Evolutionary conservation across 2,888 invertebrate genomes (phyloP).

Genomic region (Eumacrocentrus americanus): DNA sequence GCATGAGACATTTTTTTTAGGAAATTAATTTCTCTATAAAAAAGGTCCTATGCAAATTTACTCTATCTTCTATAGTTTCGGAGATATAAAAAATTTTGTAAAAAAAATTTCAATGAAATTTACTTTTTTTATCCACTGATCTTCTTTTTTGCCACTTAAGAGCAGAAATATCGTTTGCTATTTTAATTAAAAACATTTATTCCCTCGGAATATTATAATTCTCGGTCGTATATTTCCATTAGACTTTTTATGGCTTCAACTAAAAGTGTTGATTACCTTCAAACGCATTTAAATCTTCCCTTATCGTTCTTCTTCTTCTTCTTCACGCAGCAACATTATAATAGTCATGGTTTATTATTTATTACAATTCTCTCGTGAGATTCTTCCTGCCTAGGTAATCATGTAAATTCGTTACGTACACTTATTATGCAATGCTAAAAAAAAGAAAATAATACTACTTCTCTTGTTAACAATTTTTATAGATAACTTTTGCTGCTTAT

Average conservation of each 20-base stretch:
- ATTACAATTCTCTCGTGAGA: neutral
- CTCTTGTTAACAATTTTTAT: no score
- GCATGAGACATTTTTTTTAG: no score
- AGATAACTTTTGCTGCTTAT: no score
- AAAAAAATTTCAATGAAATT: neutral
- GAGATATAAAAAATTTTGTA: conserved; percentile 10
- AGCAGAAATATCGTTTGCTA: no score
- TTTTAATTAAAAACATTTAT: no score
- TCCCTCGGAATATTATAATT: no score
- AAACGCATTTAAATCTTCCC: neutral
- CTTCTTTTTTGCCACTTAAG: neutral
- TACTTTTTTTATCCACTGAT: conserved; percentile 12
- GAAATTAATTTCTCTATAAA: no score
- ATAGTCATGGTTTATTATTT: neutral
- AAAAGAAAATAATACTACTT: no score
- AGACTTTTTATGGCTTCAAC: neutral
- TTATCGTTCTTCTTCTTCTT: neutral
- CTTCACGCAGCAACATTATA: neutral
- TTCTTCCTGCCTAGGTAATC: neutral
- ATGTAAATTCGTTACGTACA: neutral
- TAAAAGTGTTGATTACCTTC: conserved; percentile 6
- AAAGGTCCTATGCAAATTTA: no score
- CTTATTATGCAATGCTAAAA: neutral
- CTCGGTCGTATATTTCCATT: neutral
- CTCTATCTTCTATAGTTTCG: no score